Evolutionary conservation across 2,113 vertebrate species (phyloP), one percentile per base, ranked within the genome.

Genomic region (Girardinichthys multiradiatus): DNA sequence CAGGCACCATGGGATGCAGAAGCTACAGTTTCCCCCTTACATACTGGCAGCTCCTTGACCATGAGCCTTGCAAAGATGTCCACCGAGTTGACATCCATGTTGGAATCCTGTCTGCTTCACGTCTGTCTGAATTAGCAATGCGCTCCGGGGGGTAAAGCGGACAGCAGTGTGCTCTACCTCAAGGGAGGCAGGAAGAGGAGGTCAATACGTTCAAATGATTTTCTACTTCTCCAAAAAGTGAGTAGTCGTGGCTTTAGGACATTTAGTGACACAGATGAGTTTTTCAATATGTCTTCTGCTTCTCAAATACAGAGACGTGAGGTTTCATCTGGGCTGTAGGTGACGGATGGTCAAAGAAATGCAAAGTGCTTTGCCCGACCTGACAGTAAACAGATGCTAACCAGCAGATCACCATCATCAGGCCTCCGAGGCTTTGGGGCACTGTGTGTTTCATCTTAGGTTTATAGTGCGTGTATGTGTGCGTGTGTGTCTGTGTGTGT

Each of bases 51-150:
- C 84, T 82, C 74, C 70, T 64, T 66, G 83, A 74, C 86, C 88
- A 26, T 45, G 64, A 86, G 89, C 74, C 78, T 5, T 7, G 39
- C 13, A 19, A 26, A 85, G 90, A 94, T n/a, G 78, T 85, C 79
- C 91, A 82, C 86, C 71, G 80, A 91, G 70, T 68, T 90, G 92
- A 92, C 89, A 89, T 84, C 77, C 67, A 75, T 57, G 75, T 77
- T 68, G 48, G 71, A 67, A 54, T 70, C 64, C 26, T 39, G 79
- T 86, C 72, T 82, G 84, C 70, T 88, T 64, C 65, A 64, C 60
- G 86, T 76, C 90, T 68, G 70, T 84, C 77, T 73, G 83, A 82
- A 91, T 93, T 89, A 88, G 64, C 15, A n/a, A 66, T 28, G 26
- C 28, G 15, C 60, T 45, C 45, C 64, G 8, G 29, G 27, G 63